Conservation (phyloP, 2,888 invertebrate genomes). For the Oligia latruncula region DNA sequence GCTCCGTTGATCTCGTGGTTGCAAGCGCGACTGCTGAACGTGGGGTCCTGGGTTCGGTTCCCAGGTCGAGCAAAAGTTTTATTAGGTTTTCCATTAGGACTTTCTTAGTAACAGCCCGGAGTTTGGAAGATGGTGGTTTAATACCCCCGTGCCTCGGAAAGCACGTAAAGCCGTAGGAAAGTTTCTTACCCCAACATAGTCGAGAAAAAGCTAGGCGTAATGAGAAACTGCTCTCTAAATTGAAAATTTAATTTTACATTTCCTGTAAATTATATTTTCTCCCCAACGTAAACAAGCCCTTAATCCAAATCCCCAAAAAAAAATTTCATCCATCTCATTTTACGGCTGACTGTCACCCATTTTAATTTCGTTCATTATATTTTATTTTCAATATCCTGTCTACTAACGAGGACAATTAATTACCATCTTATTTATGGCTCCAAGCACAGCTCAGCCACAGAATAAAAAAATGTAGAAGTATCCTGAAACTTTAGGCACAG, state of each 20-base stretch:
- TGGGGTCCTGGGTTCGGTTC: too few species aligned
- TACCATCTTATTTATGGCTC: conserved; percentile 63
- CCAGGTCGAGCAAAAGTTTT: too few species aligned
- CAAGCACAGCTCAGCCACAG: conserved; percentile 42
- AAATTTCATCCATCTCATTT: conserved; percentile 35
- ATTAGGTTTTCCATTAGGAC: too few species aligned
- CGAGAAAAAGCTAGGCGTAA: not conserved
- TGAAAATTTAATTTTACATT: not conserved
- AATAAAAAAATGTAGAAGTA: not conserved
- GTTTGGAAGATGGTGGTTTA: too few species aligned
- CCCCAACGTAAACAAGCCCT: conserved; percentile 17
- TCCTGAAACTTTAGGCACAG: too few species aligned
- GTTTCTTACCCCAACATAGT: not conserved
- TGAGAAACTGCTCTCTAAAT: not conserved
- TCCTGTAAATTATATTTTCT: conserved; percentile 5
- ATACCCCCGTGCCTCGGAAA: too few species aligned
- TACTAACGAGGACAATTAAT: conserved; percentile 65
- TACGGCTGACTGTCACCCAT: conserved; percentile 41
- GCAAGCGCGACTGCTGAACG: too few species aligned
- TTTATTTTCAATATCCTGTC: conserved; percentile 60
- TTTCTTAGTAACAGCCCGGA: too few species aligned
- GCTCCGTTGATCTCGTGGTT: too few species aligned
- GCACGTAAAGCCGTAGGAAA: too few species aligned
- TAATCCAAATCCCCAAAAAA: conserved; percentile 22
- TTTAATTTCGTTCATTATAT: conserved; percentile 54